phyloP scores from a whole-genome alignment of 2,888 invertebrate genomes.

The Epinotia brunnichana region DNA sequence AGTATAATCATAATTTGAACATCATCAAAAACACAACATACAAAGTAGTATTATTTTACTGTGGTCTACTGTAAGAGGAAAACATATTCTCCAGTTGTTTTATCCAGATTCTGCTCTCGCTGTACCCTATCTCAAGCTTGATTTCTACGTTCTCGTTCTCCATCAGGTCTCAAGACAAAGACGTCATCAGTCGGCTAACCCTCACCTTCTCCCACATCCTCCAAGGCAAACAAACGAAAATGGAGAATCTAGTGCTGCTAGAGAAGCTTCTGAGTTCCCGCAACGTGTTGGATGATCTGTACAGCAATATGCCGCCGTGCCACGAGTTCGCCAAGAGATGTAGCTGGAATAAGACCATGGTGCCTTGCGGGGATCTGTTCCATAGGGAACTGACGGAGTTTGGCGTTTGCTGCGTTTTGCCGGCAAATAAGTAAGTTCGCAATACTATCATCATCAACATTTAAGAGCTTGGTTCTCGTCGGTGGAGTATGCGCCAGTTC shows the following conservation, averaged over 20 bases:
- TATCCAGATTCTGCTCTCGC: neutral
- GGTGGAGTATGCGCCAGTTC: too few relatives aligned
- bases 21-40: too few relatives aligned
- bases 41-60: neutral
- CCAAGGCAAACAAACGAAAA: slow-evolving; percentile 50
- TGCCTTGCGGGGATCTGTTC: slow-evolving; percentile 63
- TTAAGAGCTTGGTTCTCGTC: too few relatives aligned
- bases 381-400: slow-evolving; percentile 58
- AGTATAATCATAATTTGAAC: too few relatives aligned
- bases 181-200: slow-evolving; percentile 47
- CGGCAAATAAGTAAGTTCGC: slow-evolving; percentile 60
- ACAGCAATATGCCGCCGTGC: slow-evolving; percentile 59
- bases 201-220: slow-evolving; percentile 56
- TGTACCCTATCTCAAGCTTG: neutral
- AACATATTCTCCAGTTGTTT: neutral
- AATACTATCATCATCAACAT: too few relatives aligned
- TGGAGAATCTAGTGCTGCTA: slow-evolving; percentile 54
- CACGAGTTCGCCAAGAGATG: slow-evolving; percentile 56
- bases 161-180: slow-evolving; percentile 49
- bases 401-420: slow-evolving; percentile 69
- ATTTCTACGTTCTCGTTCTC: neutral
- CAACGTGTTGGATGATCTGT: slow-evolving; percentile 56
- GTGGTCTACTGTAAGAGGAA: neutral
- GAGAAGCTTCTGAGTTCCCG: slow-evolving; percentile 56
- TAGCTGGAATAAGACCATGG: slow-evolving; percentile 57